Conservation (phyloP, 2,888 invertebrate species). For the Acheta domesticus region DNA sequence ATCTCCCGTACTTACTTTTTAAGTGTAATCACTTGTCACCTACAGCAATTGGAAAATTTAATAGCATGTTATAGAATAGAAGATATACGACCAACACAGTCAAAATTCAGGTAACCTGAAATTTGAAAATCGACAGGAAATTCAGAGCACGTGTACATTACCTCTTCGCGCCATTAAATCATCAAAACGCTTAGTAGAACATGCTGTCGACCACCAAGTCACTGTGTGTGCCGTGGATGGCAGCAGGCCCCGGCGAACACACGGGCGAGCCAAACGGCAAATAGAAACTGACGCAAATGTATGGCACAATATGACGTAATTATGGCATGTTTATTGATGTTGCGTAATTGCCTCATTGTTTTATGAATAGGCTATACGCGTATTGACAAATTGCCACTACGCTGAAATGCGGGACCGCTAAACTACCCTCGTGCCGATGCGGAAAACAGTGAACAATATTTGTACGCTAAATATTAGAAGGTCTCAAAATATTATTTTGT, state of each 20-base stretch:
- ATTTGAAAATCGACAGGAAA: no score
- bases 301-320: background rate
- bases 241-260: no score
- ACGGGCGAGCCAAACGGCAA: background rate
- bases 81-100: background rate
- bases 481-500: background rate
- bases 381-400: constrained; percentile 7
- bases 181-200: background rate
- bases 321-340: background rate
- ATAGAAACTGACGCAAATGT: background rate
- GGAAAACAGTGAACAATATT: background rate
- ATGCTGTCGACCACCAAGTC: no score
- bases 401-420: background rate
- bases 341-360: constrained; percentile 18
- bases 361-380: background rate
- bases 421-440: background rate
- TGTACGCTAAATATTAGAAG: background rate
- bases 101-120: background rate
- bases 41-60: no score
- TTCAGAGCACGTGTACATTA: no score
- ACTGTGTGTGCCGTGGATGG: no score
- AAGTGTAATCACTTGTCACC: no score
- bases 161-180: no score
- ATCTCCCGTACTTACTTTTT: no score
- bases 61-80: background rate